These are phyloP conservation scores for Hipparchia semele DNA, from an alignment of 2,888 invertebrate species.

Conservation along the genomic window DNA sequence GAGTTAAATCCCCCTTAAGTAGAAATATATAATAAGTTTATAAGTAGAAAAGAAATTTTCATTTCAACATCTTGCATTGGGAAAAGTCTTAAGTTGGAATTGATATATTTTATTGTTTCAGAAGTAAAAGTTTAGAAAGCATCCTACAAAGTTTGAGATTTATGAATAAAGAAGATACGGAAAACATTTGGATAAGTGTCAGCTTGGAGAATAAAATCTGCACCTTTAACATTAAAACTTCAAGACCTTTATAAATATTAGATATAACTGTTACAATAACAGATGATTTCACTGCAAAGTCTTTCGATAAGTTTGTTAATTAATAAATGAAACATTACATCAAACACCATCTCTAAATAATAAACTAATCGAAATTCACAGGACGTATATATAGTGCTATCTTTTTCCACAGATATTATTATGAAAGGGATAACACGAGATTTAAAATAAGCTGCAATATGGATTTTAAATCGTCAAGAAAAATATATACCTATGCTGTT, in stretches of 20 bases:
- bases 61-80: neutral
- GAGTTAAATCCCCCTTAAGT: neutral
- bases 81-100: slow-evolving; percentile 7
- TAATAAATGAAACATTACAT: too few relatives aligned
- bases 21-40: neutral
- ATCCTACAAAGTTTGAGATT: slow-evolving; percentile 18
- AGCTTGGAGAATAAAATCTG: slow-evolving; percentile 4
- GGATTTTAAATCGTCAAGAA: too few relatives aligned
- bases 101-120: slow-evolving; percentile 19
- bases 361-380: too few relatives aligned
- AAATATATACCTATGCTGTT: too few relatives aligned
- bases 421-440: too few relatives aligned
- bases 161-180: slow-evolving; percentile 18
- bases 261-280: neutral
- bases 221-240: neutral
- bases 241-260: neutral
- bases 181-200: slow-evolving; percentile 7
- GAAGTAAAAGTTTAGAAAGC: slow-evolving; percentile 18
- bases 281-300: too few relatives aligned
- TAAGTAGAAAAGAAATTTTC: neutral
- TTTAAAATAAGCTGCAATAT: too few relatives aligned
- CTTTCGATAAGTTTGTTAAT: too few relatives aligned
- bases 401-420: too few relatives aligned
- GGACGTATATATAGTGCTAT: too few relatives aligned
- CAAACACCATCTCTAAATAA: too few relatives aligned